phyloP scores from a whole-genome alignment of 2,888 invertebrate species.

The Atherix ibis region DNA sequence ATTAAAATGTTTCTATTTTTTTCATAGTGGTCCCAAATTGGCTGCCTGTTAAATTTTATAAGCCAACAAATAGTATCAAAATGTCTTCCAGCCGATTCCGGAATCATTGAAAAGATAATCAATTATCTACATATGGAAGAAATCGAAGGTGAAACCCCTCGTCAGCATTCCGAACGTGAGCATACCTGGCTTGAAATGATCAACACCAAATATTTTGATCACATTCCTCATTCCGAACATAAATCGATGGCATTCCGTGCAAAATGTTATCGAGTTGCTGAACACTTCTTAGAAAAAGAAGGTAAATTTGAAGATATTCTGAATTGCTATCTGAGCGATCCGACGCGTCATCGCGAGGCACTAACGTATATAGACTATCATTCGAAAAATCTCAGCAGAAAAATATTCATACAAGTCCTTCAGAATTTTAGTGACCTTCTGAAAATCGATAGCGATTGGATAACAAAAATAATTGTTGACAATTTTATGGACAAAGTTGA shows the following conservation, averaged over 20 bases:
- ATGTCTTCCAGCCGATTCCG: slow-evolving; percentile 28
- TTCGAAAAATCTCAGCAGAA: slow-evolving; percentile 28
- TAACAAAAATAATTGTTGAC: slow-evolving; percentile 44
- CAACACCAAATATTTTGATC: slow-evolving; percentile 40
- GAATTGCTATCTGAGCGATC: slow-evolving; percentile 49
- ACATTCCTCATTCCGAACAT: slow-evolving; percentile 42
- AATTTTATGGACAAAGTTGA: slow-evolving; percentile 36
- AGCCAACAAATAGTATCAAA: slow-evolving; percentile 44
- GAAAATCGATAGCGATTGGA: slow-evolving; percentile 41
- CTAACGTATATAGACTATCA: slow-evolving; percentile 40
- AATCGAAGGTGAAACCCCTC: slow-evolving; percentile 26
- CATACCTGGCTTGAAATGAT: slow-evolving; percentile 56
- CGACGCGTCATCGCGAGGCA: slow-evolving; percentile 42
- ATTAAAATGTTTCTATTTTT: too few species aligned
- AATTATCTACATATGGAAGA: slow-evolving; percentile 39
- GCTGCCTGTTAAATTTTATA: slow-evolving; percentile 47
- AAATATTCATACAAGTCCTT: slow-evolving; percentile 33
- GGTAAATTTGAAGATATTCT: slow-evolving; percentile 47
- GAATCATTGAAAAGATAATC: slow-evolving; percentile 43
- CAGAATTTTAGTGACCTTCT: slow-evolving; percentile 38
- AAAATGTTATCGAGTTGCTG: slow-evolving; percentile 54
- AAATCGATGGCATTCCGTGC: slow-evolving; percentile 46
- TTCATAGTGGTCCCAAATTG: slow-evolving; percentile 35
- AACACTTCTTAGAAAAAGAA: slow-evolving; percentile 47
- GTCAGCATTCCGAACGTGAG: slow-evolving; percentile 51